Conservation (phyloP, 2,113 vertebrate species). For the Chloroceryle aenea region DNA sequence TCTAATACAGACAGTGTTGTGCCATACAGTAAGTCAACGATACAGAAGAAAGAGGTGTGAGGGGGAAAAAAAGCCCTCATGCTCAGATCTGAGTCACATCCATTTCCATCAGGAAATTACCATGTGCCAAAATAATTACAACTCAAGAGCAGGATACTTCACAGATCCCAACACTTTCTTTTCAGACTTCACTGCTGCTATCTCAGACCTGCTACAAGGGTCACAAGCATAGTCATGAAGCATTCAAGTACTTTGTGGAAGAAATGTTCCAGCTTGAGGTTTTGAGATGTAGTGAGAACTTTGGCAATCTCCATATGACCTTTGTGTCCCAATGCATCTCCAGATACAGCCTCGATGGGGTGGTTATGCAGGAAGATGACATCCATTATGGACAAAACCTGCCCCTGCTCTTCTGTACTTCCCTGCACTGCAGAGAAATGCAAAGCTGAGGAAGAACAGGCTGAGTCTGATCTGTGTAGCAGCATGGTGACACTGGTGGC, state of each 20-base stretch:
- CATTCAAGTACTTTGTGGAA: neutral
- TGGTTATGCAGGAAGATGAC: neutral
- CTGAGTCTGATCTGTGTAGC: neutral
- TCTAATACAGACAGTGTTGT: neutral
- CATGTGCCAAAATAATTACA: neutral
- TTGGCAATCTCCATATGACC: neutral
- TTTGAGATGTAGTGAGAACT: neutral
- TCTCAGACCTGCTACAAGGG: neutral
- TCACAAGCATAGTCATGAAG: neutral
- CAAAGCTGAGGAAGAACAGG: neutral
- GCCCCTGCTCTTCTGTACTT: neutral
- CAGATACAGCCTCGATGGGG: neutral
- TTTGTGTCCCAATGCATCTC: neutral
- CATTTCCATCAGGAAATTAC: neutral
- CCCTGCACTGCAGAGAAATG: neutral
- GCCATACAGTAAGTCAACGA: neutral
- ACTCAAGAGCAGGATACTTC: neutral
- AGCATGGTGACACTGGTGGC: neutral
- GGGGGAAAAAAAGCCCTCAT: neutral
- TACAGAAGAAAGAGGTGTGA: neutral
- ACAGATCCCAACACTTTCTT: neutral
- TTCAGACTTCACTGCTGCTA: neutral
- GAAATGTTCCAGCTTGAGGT: neutral
- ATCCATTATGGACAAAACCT: fast-evolving
- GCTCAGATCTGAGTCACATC: neutral